phyloP scores from a whole-genome alignment of 2,797 vertebrate species.

The Neopelma chrysocephalum region DNA sequence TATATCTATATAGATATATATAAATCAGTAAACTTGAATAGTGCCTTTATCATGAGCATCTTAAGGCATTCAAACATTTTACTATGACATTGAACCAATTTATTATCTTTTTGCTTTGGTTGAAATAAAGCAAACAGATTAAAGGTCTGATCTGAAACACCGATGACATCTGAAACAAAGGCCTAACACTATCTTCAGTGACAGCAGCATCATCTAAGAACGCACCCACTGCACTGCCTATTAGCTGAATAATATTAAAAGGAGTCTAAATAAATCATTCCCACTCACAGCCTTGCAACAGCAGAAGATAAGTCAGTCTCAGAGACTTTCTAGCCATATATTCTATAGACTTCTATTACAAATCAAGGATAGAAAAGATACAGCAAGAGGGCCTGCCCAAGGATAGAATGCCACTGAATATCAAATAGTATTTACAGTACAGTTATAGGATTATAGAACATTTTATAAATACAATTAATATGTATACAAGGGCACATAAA shows the following conservation, averaged over 20 bases:
- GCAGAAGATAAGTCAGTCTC: conserved; percentile 59
- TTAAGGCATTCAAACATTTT: conserved; percentile 76
- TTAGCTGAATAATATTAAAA: conserved; percentile 62
- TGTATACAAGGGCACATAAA: conserved; percentile 82
- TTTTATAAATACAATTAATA: conserved; percentile 94
- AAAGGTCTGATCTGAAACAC: conserved; percentile 63
- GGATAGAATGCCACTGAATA: conserved; percentile 68
- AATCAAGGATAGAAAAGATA: conserved; percentile 71
- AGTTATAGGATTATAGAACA: conserved; percentile 81
- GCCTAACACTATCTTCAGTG: conserved; percentile 61
- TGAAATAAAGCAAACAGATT: conserved; percentile 72
- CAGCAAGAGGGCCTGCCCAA: conserved; percentile 84
- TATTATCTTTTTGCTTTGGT: conserved; percentile 58
- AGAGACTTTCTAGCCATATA: conserved; percentile 72
- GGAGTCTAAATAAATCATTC: conserved; percentile 69
- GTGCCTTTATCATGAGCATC: conserved; percentile 69
- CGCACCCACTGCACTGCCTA: conserved; percentile 61
- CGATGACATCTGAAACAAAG: conserved; percentile 41
- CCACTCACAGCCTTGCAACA: conserved; percentile 76
- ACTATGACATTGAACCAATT: conserved; percentile 56
- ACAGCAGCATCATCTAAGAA: conserved; percentile 71
- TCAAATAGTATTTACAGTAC: conserved; percentile 84
- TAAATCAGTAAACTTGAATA: conserved; percentile 75
- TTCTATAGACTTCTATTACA: conserved; percentile 72
- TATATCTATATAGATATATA: conserved; percentile 68